These are phyloP conservation scores for Drosophila anceps DNA, from an alignment of 2,888 invertebrate species.

Conservation along the genomic window DNA sequence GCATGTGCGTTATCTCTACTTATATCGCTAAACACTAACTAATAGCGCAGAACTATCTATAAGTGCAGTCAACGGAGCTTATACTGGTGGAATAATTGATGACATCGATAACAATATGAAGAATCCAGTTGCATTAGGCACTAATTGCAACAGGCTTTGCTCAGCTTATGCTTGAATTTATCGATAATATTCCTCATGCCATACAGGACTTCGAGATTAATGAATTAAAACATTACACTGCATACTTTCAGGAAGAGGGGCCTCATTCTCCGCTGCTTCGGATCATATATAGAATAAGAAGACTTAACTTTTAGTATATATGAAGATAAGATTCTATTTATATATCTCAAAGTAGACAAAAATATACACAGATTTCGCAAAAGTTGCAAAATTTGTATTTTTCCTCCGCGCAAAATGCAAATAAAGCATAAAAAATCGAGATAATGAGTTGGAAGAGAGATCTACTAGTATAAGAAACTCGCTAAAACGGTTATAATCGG, in stretches of 20 bases:
- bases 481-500: conserved; percentile 35
- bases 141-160: conserved; percentile 1
- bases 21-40: neutral
- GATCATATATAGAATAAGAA: neutral
- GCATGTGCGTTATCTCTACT: too few relatives aligned
- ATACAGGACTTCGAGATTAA: neutral
- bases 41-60: conserved; percentile 15
- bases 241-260: conserved; percentile 3
- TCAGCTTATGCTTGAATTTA: neutral
- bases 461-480: conserved; percentile 1
- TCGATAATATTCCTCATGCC: neutral
- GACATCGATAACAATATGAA: conserved; percentile 39
- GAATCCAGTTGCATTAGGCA: conserved; percentile 34
- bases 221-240: neutral
- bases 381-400: neutral
- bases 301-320: neutral
- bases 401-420: conserved; percentile 16
- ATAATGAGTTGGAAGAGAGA: neutral
- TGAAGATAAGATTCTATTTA: too few relatives aligned
- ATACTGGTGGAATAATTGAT: conserved; percentile 13
- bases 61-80: conserved; percentile 11
- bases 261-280: neutral
- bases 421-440: too few relatives aligned
- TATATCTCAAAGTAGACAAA: too few relatives aligned
- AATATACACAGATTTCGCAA: neutral